Evolutionary conservation across 1,140 invertebrate genomes (phyloP).

Genomic region (Alviniconcha marisindica): DNA sequence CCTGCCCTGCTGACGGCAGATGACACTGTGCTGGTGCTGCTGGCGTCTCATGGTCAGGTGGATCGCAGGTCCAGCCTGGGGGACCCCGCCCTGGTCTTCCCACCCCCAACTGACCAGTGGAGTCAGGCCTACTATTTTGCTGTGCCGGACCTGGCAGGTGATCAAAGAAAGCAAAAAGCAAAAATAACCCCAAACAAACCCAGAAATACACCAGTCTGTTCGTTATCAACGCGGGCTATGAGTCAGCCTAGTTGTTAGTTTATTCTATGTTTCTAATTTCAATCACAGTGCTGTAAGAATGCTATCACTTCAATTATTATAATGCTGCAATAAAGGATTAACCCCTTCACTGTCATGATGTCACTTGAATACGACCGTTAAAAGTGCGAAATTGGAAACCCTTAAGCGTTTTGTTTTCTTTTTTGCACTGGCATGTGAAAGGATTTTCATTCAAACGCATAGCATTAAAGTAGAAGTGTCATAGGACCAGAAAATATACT

Average conservation of each 20-base stretch:
- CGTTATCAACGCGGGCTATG: neutral
- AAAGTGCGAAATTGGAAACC: no score
- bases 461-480: no score
- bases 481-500: no score
- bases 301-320: neutral
- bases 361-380: no score
- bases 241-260: neutral
- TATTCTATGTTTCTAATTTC: neutral
- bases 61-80: neutral
- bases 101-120: neutral
- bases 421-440: no score
- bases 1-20: neutral
- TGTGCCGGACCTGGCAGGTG: neutral
- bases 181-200: no score
- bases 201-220: neutral
- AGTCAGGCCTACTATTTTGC: neutral
- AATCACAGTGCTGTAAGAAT: neutral
- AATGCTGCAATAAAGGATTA: neutral
- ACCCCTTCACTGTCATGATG: no score
- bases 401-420: no score
- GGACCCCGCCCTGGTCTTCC: neutral
- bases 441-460: no score
- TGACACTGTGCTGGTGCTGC: neutral
- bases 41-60: neutral
- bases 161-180: neutral